Base-by-base conservation (phyloP, 2,888 invertebrate species). In the Unio pictorum region DNA sequence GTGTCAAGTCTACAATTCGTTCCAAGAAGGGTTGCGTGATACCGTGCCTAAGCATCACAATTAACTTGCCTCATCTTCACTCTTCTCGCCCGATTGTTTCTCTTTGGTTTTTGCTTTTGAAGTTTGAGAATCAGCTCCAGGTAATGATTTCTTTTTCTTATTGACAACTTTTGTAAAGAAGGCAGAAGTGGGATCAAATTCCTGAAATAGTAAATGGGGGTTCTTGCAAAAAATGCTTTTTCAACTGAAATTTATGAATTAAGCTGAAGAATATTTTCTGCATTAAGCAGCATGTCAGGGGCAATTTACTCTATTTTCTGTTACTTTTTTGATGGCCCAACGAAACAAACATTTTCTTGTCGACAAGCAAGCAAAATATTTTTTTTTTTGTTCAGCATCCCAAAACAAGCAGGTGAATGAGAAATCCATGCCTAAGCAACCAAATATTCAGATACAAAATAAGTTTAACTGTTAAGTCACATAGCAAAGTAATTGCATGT, bases 91-190 rank as follows among this genome's bases (percentile, higher is more conserved):
- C 30, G 60, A 67, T 61, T 75, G 68, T 56, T 67, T 70, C 15
- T 59, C 61, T 8, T 71, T 72, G 26, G 68, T 66, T 54, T 62
- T 65, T 17, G 68, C 55, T 66, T 70, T 70, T 8, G 66, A 55
- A 23, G 67, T n/a, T 45, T 73, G 73, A 28, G 76, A 64, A 30
- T 81, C 81, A 60, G 67, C 68, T 30, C 72, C 66, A 45, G 76
- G 66, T 61, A 78, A 72, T 61, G 72, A 74, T 78, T 87, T 88
- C 78, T 88, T 89, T 79, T 88, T 89, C 74, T 89, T 89, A 79
- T 84, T 88, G 65, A 86, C 81, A 71, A 88, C 88, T 81, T 88
- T 89, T 61, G 84, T 86, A 75, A 88, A 88, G 82, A 88, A 89
- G 67, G 88, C 89, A 55, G 89, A 87, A 66, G 76, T 86, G n/a